phyloP scores from a whole-genome alignment of 2,888 invertebrate genomes.

The Automeris io region DNA sequence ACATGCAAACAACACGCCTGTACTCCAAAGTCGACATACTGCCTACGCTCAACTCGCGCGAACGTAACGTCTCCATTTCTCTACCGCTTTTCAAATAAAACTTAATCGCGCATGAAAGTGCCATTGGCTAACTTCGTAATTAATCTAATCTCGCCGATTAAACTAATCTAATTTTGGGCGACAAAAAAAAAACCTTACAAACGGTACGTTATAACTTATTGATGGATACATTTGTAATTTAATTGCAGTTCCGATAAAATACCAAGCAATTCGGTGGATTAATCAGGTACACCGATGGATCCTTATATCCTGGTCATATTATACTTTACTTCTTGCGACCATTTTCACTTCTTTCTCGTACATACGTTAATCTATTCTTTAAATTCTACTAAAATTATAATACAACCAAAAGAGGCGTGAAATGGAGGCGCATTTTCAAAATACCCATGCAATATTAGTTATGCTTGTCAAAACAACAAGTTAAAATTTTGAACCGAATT shows the following conservation, averaged over 20 bases:
- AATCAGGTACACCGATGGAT: too few species aligned
- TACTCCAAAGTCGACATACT: constrained; percentile 33
- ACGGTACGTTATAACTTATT: too few species aligned
- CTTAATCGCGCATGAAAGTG: too few species aligned
- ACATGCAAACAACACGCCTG: constrained; percentile 72
- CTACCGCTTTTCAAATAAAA: not conserved
- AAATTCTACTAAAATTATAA: not conserved
- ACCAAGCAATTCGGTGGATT: too few species aligned
- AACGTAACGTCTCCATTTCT: not conserved
- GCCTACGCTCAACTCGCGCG: constrained; percentile 11
- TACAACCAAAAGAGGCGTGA: constrained; percentile 19
- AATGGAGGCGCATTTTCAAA: constrained; percentile 30
- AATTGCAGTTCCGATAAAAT: too few species aligned
- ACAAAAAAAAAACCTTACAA: too few species aligned
- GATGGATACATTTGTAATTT: too few species aligned
- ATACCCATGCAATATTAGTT: constrained; percentile 74
- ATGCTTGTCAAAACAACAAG: constrained; percentile 35
- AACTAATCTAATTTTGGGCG: too few species aligned
- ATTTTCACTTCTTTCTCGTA: not conserved
- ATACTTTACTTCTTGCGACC: not conserved
- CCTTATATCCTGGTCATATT: too few species aligned
- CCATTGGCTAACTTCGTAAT: too few species aligned
- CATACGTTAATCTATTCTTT: not conserved
- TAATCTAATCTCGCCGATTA: too few species aligned
- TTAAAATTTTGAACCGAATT: constrained; percentile 22